phyloP scores from a whole-genome alignment of 1,140 invertebrate species.

The Mamestra configurata region DNA sequence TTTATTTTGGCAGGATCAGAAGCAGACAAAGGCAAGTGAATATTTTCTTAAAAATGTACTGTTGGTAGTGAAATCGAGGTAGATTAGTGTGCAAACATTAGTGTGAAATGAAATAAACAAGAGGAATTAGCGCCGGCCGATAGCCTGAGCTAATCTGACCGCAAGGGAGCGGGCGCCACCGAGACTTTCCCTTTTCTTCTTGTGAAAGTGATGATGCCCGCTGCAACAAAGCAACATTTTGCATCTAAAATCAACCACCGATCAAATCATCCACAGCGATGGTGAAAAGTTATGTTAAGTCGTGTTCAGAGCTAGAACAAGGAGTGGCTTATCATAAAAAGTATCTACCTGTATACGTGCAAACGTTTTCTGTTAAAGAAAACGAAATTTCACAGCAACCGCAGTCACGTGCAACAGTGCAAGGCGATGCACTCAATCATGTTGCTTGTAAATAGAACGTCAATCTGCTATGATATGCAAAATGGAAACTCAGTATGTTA shows the following conservation, averaged over 20 bases:
- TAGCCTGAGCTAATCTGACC: constrained; percentile 79
- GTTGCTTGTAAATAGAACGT: constrained; percentile 68
- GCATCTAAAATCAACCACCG: constrained; percentile 74
- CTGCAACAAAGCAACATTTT: constrained; percentile 78
- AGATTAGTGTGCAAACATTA: constrained; percentile 72
- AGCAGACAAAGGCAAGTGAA: constrained; percentile 43
- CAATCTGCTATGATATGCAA: constrained; percentile 71
- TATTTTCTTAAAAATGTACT: constrained; percentile 37
- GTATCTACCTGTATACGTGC: constrained; percentile 12
- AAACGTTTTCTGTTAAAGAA: constrained; percentile 47
- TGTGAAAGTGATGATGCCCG: constrained; percentile 86
- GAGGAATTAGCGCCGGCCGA: constrained; percentile 81
- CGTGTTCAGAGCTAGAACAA: background rate
- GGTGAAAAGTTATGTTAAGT: constrained; percentile 36
- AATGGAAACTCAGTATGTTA: constrained; percentile 70
- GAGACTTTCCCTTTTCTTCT: constrained; percentile 85
- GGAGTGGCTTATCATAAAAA: constrained; percentile 20
- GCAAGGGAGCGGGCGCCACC: constrained; percentile 82
- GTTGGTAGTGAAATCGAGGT: constrained; percentile 67
- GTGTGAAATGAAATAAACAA: constrained; percentile 83
- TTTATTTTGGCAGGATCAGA: constrained; percentile 30
- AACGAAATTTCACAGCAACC: constrained; percentile 65
- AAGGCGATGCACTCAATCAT: constrained; percentile 62
- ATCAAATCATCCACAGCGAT: constrained; percentile 52
- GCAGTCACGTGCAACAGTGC: constrained; percentile 62